Base-by-base conservation (phyloP, 2,113 vertebrate species). In the Tachysurus fulvidraco region DNA sequence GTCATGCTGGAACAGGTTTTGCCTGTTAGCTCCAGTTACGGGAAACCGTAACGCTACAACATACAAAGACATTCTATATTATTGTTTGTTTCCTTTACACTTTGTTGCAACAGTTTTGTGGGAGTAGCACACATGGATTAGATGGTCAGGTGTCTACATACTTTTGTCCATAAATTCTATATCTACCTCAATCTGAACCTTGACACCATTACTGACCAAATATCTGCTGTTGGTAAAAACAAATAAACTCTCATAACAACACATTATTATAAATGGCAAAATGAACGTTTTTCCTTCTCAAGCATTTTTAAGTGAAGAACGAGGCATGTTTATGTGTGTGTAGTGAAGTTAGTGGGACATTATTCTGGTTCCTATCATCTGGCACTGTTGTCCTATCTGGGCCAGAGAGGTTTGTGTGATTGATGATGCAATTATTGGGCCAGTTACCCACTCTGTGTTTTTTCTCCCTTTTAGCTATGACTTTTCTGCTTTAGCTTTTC, bases 361-460 rank as follows among this genome's bases (percentile, higher is more conserved):
- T 83, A 54, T 65, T 84, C 54, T 88, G 60, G 85, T 91, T 89
- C 25, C 78, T 62, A 28, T 80, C 65, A 81, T 83, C 25, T 85
- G 83, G 71, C 73, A 50, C 54, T 19, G 16, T 86, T 88, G 80
- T 92, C 83, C 88, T 89, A 91, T 91, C 84, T 90, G 54, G 64
- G 83, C 55, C 78, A 85, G 74, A 76, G 55, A 54, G 9, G 62
- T 88, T 50, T 50, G 46, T 69, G 89, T 92, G 91, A 92, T 92
- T 83, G 87, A 92, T 92, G 84, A 84, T 90, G 89, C 90, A 91
- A 90, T 93, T 92, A 91, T 89, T 78, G 74, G 54, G 30, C 78
- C 89, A 87, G 83, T 91, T 91, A 91, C 86, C 78, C 59, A 41
- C 57, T 25, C 46, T 16, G n/a, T 60, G 62, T 55, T 77, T 76